Conservation (phyloP, 2,888 invertebrate genomes). For the Trachelus tabidus region DNA sequence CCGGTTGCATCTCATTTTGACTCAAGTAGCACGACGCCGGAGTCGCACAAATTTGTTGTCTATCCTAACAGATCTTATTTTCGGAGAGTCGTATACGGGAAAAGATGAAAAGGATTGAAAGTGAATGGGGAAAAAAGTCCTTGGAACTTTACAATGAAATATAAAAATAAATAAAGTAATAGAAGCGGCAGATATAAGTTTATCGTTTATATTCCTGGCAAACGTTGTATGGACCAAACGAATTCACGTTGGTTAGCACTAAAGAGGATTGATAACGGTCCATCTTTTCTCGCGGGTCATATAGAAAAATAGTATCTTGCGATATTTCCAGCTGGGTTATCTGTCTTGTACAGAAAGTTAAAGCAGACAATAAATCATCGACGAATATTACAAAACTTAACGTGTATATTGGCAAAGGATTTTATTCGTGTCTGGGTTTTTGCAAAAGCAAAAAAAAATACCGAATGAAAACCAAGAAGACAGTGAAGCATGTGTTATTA, state of each 20-base stretch:
- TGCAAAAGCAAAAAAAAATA: too few relatives aligned
- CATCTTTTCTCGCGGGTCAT: not conserved
- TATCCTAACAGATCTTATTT: not conserved
- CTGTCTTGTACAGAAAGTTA: constrained; percentile 5
- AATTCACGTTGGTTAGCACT: not conserved
- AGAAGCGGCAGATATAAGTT: not conserved
- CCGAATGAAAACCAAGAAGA: too few relatives aligned
- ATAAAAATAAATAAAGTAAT: not conserved
- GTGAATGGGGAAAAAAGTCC: not conserved
- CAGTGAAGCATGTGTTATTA: too few relatives aligned
- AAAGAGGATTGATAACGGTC: not conserved
- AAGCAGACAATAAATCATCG: not conserved
- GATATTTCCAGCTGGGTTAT: constrained; percentile 10
- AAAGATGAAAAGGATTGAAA: not conserved
- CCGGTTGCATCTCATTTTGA: not conserved
- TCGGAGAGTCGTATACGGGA: not conserved
- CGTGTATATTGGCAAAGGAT: not conserved
- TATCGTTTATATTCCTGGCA: not conserved
- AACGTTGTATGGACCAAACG: not conserved
- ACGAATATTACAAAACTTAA: not conserved
- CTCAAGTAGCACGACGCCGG: not conserved
- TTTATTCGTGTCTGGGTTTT: not conserved
- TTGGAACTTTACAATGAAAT: not conserved
- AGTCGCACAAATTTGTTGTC: not conserved
- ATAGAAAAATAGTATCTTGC: constrained; percentile 23